Conservation (phyloP, 1,140 invertebrate genomes). For the Prorops nasuta region DNA sequence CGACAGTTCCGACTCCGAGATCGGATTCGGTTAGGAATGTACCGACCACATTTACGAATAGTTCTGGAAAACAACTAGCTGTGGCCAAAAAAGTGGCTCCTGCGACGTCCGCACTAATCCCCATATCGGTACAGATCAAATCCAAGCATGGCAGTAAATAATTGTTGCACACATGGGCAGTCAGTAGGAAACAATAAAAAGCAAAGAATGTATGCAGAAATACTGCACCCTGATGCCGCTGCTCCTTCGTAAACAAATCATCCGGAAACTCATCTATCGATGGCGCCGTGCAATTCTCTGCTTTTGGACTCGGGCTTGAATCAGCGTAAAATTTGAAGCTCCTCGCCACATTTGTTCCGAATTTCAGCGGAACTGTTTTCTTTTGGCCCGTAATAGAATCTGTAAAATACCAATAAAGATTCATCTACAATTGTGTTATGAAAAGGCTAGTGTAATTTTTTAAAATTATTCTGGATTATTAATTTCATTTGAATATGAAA, state of each 20-base stretch:
- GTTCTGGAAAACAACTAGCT: slow-evolving; percentile 85
- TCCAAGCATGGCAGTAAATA: slow-evolving; percentile 83
- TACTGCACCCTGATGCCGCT: slow-evolving; percentile 68
- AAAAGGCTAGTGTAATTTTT: no score
- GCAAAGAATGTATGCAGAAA: slow-evolving; percentile 72
- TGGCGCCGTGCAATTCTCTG: slow-evolving; percentile 44
- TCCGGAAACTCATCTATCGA: slow-evolving; percentile 60
- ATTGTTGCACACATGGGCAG: slow-evolving; percentile 83
- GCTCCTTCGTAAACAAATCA: slow-evolving; percentile 61
- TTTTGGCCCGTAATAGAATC: no score
- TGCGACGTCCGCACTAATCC: slow-evolving; percentile 78
- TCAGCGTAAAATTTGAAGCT: not conserved
- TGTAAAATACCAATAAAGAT: no score
- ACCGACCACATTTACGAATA: slow-evolving; percentile 86
- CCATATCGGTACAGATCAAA: slow-evolving; percentile 72
- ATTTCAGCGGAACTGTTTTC: not conserved
- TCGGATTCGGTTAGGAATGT: slow-evolving; percentile 76
- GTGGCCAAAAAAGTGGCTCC: slow-evolving; percentile 91
- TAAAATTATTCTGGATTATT: no score
- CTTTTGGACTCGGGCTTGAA: not conserved
- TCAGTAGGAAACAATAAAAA: slow-evolving; percentile 74
- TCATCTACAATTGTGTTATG: no score
- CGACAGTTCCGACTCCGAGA: slow-evolving; percentile 82
- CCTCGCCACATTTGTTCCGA: not conserved
- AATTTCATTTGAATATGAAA: no score